Conservation (phyloP, 2,113 vertebrate species). For the Perccottus glenii region DNA sequence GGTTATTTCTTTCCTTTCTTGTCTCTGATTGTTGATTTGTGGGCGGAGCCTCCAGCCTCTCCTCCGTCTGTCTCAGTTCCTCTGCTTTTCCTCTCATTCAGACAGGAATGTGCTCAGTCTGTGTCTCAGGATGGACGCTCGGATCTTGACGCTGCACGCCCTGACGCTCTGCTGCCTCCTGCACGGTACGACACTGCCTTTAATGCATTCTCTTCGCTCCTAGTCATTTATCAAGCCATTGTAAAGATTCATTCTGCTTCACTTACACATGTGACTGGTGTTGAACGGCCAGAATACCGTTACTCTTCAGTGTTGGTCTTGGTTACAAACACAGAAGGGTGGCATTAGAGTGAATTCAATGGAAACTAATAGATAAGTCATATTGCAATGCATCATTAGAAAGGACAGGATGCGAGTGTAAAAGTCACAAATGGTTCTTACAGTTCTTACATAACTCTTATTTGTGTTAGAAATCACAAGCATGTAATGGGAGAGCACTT, state of each 20-base stretch:
- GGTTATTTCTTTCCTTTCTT: neutral
- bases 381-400: too few relatives aligned
- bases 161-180: slow-evolving; percentile 57
- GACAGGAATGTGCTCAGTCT: slow-evolving; percentile 10
- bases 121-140: slow-evolving; percentile 47
- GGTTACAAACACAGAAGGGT: too few relatives aligned
- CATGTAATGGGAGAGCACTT: too few relatives aligned
- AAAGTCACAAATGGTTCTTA: too few relatives aligned
- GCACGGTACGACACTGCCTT: slow-evolving; percentile 34
- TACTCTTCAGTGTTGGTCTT: too few relatives aligned
- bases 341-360: too few relatives aligned
- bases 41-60: neutral
- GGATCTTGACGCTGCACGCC: slow-evolving; percentile 31
- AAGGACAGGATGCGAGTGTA: too few relatives aligned
- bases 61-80: neutral
- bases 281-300: too few relatives aligned
- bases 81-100: neutral
- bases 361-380: too few relatives aligned
- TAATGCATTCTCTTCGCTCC: slow-evolving; percentile 1
- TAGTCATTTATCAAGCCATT: neutral
- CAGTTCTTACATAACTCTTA: too few relatives aligned
- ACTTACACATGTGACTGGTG: too few relatives aligned
- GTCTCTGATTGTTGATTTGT: neutral
- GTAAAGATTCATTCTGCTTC: neutral
- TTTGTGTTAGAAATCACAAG: too few relatives aligned